phyloP scores from a whole-genome alignment of 2,888 invertebrate species.

The Sinotaia quadrata region DNA sequence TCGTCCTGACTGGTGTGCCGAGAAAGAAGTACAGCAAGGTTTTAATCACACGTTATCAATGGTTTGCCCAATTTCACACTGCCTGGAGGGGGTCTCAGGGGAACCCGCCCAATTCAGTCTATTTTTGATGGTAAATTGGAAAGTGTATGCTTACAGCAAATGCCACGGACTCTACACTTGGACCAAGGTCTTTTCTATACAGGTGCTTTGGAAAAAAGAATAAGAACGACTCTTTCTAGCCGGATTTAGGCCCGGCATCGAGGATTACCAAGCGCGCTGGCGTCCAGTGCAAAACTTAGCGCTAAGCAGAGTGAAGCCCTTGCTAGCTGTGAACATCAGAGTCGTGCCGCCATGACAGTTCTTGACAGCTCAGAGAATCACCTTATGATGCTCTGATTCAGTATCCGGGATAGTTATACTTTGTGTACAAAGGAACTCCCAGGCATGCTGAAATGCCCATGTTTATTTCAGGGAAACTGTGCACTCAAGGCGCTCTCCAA shows the following conservation, averaged over 20 bases:
- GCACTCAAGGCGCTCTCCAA: constrained; percentile 9
- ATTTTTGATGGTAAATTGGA: constrained; percentile 25
- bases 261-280: constrained; percentile 22
- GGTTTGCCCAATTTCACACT: constrained; percentile 36
- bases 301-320: background rate
- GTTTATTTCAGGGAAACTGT: constrained; percentile 13
- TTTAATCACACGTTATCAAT: constrained; percentile 39
- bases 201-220: constrained; percentile 9
- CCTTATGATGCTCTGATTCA: constrained; percentile 16
- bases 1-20: constrained; percentile 27
- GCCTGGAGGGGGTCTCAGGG: background rate
- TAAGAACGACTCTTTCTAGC: background rate
- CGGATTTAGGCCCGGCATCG: constrained; percentile 16
- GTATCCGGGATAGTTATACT: constrained; percentile 15
- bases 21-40: constrained; percentile 36
- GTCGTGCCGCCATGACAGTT: constrained; percentile 27
- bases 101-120: constrained; percentile 17
- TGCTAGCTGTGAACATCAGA: constrained; percentile 15
- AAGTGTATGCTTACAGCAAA: background rate
- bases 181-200: constrained; percentile 7
- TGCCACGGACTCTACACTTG: background rate
- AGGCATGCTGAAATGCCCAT: constrained; percentile 18
- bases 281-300: constrained; percentile 5
- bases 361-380: constrained; percentile 11
- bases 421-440: constrained; percentile 17